Base-by-base conservation (phyloP, 2,888 invertebrate genomes). In the Saturnia pavonia region DNA sequence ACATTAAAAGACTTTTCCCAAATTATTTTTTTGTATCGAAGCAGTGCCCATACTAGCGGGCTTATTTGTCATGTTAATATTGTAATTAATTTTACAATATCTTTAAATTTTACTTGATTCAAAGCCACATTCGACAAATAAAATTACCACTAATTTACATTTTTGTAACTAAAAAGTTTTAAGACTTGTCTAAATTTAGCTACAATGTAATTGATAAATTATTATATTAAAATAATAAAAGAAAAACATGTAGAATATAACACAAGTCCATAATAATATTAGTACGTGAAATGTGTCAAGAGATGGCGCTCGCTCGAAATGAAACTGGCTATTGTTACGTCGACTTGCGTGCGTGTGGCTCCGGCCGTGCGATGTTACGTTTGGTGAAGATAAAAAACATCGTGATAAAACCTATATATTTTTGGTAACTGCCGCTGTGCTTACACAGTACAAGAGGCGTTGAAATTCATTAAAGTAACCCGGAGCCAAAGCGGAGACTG, bases 311-410 rank as follows among this genome's bases (percentile, higher is more conserved):
- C 9, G 1, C 54, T 22, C 22, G 54, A 54, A 54, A 54, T 22
- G 54, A 54, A 54, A 54, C 54, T 22, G 22, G 22, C 11, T 54
- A 54, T 54, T 19, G 22, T 22, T 54, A 22, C 8, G 54, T 54
- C 9, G n/a, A 54, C 54, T 54, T 22, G 22, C 54, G 8, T 22
- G 22, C 4, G 54, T 54, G 22, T 54, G 54, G n/a, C 9, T 22
- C 22, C 22, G 11, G 1, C 22, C 54, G 54, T 22, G 22, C 2
- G 11, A 1, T 8, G 8, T 22, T 1, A 0, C 19, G 0, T 7
- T 54, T 54, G n/a, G 54, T 54, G 54, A 54, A 54, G 54, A 54
- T 54, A 54, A 54, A 54, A 54, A 54, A 54, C 54, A n/a, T 54
- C 54, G 54, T 54, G 54, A 54, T 54, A 19, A 54, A 54, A 54